Percentiles rank a stretch among this genome's conserved stretches.
phyloP scores from a whole-genome alignment of 2,113 vertebrate species.

The Pseudorectes ferrugineus region DNA sequence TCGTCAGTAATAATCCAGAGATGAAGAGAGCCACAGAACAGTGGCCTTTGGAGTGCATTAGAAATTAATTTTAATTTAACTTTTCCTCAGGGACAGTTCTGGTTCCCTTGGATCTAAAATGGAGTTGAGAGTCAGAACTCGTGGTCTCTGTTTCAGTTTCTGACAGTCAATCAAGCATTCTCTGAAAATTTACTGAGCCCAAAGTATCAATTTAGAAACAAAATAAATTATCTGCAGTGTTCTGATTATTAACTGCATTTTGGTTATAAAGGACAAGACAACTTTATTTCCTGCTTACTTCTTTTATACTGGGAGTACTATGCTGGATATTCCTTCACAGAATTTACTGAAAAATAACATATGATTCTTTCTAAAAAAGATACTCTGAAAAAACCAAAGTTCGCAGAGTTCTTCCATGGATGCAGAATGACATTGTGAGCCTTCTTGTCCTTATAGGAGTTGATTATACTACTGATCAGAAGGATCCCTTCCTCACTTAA shows the following conservation, averaged over 20 bases:
- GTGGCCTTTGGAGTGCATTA: neutral
- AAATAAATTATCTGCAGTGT: neutral
- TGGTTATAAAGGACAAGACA: neutral
- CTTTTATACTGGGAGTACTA: neutral
- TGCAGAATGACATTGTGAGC: neutral
- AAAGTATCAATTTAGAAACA: neutral
- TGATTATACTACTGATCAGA: neutral
- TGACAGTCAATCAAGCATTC: neutral
- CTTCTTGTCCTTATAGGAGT: neutral
- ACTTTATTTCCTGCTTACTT: neutral
- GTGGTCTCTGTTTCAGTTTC: neutral
- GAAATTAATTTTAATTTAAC: constrained; percentile 9
- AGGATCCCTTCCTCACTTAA: neutral
- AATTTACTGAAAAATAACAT: neutral
- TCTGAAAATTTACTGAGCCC: neutral
- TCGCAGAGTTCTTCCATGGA: neutral
- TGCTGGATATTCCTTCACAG: neutral
- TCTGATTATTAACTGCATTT: neutral
- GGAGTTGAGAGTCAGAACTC: neutral
- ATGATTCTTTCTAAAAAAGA: neutral
- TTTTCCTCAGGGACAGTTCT: neutral
- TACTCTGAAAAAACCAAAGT: neutral
- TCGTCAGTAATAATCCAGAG: neutral
- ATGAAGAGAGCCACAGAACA: neutral
- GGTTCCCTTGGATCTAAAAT: neutral